phyloP scores from a whole-genome alignment of 2,888 invertebrate species.

The Erebia ligea region DNA sequence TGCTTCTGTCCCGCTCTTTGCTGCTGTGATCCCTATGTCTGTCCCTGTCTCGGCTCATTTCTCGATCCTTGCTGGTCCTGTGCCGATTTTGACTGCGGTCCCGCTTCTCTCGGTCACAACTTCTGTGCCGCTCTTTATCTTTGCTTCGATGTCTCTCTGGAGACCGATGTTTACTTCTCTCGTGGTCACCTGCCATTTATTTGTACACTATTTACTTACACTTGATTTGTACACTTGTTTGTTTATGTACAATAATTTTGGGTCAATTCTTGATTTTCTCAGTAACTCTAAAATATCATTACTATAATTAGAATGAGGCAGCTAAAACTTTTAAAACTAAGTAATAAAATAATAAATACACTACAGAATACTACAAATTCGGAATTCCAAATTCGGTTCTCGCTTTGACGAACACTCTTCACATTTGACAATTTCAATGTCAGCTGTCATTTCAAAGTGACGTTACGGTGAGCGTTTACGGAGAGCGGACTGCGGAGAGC shows the following conservation, averaged over 20 bases:
- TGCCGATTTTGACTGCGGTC: conserved; percentile 43
- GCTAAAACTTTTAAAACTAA: no score
- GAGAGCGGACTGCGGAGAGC: no score
- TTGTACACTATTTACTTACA: not conserved
- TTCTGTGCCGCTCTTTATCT: conserved; percentile 46
- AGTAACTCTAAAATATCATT: not conserved
- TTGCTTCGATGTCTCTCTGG: conserved; percentile 49
- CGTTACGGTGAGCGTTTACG: not conserved
- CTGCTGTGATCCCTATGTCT: conserved; percentile 45
- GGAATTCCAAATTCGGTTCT: not conserved
- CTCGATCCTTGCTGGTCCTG: conserved; percentile 16
- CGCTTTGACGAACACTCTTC: no score
- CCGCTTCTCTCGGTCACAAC: conserved; percentile 38
- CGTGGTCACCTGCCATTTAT: conserved; percentile 52
- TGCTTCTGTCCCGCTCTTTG: conserved; percentile 36
- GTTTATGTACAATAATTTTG: not conserved
- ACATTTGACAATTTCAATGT: not conserved
- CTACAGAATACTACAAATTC: not conserved
- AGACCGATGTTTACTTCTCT: conserved; percentile 48
- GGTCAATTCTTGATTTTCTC: not conserved
- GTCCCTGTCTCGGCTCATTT: conserved; percentile 39
- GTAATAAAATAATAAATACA: no score
- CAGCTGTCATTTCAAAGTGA: not conserved
- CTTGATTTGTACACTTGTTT: not conserved
- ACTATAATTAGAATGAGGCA: no score